These are phyloP conservation scores for Polyploca ridens DNA, from an alignment of 2,888 invertebrate genomes.

Conservation along the genomic window DNA sequence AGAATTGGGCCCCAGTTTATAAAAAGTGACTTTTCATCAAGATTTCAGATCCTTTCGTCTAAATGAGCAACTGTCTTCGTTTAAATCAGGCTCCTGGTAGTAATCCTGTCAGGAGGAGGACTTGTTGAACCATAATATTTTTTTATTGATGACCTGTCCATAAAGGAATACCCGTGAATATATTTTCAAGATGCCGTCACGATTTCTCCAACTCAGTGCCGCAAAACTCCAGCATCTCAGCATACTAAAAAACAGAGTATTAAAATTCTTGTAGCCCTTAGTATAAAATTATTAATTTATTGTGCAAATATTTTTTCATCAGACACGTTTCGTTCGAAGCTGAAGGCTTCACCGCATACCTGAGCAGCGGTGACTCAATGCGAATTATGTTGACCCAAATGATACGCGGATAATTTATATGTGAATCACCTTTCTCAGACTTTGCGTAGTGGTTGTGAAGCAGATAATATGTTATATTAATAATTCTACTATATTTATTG, in stretches of 20 bases:
- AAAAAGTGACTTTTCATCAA: too few species aligned
- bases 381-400: constrained; percentile 54
- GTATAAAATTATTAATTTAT: background rate
- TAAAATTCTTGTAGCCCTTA: background rate
- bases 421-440: constrained; percentile 48
- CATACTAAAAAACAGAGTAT: background rate
- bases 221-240: background rate
- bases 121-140: too few species aligned
- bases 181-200: too few species aligned
- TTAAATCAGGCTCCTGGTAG: too few species aligned
- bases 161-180: too few species aligned
- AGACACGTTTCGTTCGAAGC: constrained; percentile 24
- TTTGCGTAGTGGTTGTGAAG: constrained; percentile 11
- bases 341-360: constrained; percentile 44
- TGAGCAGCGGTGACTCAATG: constrained; percentile 48
- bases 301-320: background rate
- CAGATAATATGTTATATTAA: background rate
- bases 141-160: background rate
- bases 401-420: constrained; percentile 49
- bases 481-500: background rate
- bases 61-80: too few species aligned
- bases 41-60: too few species aligned
- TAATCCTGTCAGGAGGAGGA: too few species aligned
- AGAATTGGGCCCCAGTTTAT: too few species aligned
- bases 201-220: background rate